phyloP scores from a whole-genome alignment of 2,113 vertebrate species.

The Eolophus roseicapilla region DNA sequence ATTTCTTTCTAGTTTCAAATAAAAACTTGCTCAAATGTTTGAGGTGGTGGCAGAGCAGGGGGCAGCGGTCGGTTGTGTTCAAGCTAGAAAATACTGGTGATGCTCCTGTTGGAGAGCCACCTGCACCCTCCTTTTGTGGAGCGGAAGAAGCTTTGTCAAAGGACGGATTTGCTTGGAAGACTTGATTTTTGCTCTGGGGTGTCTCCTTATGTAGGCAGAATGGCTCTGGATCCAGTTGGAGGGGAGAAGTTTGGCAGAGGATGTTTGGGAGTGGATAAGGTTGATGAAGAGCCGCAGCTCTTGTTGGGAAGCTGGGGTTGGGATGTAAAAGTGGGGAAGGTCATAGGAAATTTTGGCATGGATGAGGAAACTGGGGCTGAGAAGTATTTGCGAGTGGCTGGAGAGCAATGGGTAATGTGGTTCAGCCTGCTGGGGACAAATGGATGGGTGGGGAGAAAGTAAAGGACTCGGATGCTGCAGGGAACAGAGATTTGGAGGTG shows the following conservation, averaged over 20 bases:
- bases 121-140: not conserved
- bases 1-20: not conserved
- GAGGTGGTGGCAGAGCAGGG: not conserved
- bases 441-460: not conserved
- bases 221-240: not conserved
- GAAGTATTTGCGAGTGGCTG: not conserved
- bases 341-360: not conserved
- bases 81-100: not conserved
- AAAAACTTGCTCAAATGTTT: not conserved
- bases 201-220: not conserved
- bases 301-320: not conserved
- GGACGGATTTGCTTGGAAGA: not conserved
- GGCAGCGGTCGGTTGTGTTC: not conserved
- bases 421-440: not conserved
- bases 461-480: rapidly evolving
- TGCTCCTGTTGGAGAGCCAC: not conserved
- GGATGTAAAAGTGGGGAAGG: not conserved
- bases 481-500: not conserved
- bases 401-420: not conserved
- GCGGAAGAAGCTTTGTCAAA: not conserved
- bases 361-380: not conserved
- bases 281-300: not conserved
- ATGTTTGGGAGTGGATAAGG: not conserved
- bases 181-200: not conserved
- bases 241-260: not conserved